Evolutionary conservation across 2,113 vertebrate species (phyloP).

Genomic region (Geococcyx californianus): DNA sequence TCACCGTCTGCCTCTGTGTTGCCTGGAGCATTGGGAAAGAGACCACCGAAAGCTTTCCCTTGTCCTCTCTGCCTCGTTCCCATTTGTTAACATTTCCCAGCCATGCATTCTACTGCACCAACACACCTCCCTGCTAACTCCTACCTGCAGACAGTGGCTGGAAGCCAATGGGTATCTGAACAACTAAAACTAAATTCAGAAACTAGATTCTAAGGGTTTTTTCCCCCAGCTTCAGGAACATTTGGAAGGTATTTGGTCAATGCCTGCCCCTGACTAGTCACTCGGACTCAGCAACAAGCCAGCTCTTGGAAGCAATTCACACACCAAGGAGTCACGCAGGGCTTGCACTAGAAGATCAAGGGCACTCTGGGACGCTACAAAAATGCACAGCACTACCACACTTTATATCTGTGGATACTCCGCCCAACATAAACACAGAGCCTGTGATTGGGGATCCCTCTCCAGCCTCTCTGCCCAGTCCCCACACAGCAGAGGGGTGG

Average conservation of each 20-base stretch:
- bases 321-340: background rate
- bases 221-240: background rate
- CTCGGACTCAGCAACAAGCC: background rate
- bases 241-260: background rate
- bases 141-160: background rate
- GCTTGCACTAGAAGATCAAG: background rate
- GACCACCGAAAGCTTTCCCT: background rate
- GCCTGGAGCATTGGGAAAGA: background rate
- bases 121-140: background rate
- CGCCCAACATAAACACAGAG: background rate
- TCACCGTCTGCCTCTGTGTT: background rate
- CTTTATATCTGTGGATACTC: background rate
- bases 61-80: background rate
- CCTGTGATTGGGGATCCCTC: background rate
- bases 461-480: fast-evolving
- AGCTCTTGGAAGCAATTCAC: background rate
- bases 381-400: fast-evolving
- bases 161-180: background rate
- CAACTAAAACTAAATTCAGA: background rate
- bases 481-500: fast-evolving
- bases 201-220: background rate
- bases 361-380: background rate
- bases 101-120: fast-evolving
- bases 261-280: fast-evolving
- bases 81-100: background rate